Evolutionary conservation across 2,888 invertebrate genomes (phyloP).

Genomic region (Podabrus alpinus): DNA sequence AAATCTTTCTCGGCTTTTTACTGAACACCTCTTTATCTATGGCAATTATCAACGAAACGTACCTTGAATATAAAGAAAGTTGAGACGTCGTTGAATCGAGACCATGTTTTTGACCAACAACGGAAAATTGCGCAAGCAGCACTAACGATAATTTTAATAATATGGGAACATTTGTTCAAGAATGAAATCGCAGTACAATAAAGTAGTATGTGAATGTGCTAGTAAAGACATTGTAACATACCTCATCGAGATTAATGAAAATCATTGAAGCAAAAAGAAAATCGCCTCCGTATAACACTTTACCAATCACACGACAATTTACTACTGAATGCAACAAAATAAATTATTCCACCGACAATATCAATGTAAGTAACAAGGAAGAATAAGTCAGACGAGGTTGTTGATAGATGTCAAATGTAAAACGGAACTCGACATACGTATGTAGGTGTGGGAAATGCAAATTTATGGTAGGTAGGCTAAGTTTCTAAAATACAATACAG

Average conservation of each 20-base stretch:
- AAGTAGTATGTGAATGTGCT: neutral
- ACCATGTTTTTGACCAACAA: neutral
- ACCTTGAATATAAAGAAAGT: neutral
- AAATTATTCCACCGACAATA: conserved; percentile 24
- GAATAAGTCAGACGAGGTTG: conserved; percentile 37
- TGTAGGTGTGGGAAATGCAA: conserved; percentile 3
- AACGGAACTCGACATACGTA: neutral
- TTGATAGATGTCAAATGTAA: conserved; percentile 33
- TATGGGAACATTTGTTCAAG: neutral
- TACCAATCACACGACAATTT: conserved; percentile 33
- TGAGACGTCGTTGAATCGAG: neutral
- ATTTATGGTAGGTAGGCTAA: neutral
- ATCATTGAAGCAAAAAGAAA: conserved; percentile 27
- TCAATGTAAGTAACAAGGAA: conserved; percentile 20
- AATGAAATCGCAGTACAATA: neutral
- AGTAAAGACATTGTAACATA: neutral
- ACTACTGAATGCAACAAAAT: conserved; percentile 29
- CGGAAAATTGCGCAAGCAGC: neutral
- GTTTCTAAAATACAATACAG: neutral
- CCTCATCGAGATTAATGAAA: conserved; percentile 18
- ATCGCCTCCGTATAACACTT: conserved; percentile 30
- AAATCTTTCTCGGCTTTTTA: neutral
- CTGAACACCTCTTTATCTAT: neutral
- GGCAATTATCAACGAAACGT: neutral
- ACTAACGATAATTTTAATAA: neutral